Percentiles rank a stretch among this genome's conserved stretches.
Conservation (phyloP, 2,888 invertebrate genomes). For the Orchesellides sinensis region DNA sequence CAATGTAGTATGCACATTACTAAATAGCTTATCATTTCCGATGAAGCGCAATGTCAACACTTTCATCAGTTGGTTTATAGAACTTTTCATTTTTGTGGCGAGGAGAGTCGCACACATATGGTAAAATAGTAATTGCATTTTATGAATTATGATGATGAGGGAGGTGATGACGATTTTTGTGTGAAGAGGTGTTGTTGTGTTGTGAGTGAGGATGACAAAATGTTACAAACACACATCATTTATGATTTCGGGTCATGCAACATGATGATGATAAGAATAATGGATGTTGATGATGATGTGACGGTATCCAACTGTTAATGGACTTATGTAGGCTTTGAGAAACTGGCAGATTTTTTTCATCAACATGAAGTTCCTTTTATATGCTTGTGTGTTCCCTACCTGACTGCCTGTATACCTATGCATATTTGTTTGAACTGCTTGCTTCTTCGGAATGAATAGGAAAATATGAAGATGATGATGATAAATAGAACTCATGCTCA, state of each 20-base stretch:
- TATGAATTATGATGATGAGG: conserved; percentile 8
- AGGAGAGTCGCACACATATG: too few relatives aligned
- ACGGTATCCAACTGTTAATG: conserved; percentile 13
- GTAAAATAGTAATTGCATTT: not conserved
- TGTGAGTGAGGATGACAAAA: conserved; percentile 18
- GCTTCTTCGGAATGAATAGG: conserved; percentile 18
- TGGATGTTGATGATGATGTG: conserved; percentile 37
- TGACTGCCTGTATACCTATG: not conserved
- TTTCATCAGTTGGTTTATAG: conserved; percentile 21
- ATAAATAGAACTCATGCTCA: conserved; percentile 29
- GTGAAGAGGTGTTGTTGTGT: not conserved
- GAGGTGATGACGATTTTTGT: not conserved
- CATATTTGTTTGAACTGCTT: not conserved
- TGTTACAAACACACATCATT: conserved; percentile 16
- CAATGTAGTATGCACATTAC: not conserved
- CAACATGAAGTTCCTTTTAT: not conserved
- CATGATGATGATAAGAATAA: conserved; percentile 23
- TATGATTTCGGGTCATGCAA: conserved; percentile 45
- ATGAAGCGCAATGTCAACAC: conserved; percentile 39
- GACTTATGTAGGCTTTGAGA: not conserved
- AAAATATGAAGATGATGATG: conserved; percentile 6
- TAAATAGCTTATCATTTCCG: conserved; percentile 20
- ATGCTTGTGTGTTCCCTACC: not conserved
- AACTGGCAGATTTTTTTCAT: not conserved
- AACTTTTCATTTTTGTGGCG: not conserved